Percentiles rank a stretch among this genome's conserved stretches.
Conservation (phyloP, 2,797 vertebrate species). For the Atherinosoma microstoma region DNA sequence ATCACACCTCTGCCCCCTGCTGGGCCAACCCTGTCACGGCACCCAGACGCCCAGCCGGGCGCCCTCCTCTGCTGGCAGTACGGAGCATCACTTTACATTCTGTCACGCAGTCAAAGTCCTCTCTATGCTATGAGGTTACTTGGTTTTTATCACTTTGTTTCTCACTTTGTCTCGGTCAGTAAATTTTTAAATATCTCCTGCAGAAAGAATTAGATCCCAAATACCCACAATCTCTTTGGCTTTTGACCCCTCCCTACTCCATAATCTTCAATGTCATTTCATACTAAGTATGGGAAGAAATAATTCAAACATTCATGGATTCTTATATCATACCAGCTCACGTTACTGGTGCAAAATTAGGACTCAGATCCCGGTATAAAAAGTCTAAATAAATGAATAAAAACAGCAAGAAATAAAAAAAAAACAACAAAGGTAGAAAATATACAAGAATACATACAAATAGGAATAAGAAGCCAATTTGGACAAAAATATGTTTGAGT, state of each 20-base stretch:
- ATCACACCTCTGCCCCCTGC: conserved; percentile 82
- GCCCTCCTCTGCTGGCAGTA: conserved; percentile 38
- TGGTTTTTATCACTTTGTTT: background rate
- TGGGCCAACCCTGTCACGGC: conserved; percentile 70
- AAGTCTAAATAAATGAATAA: no score
- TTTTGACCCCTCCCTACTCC: background rate
- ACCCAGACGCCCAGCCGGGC: conserved; percentile 59
- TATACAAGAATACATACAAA: no score
- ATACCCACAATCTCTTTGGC: background rate
- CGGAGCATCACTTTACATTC: conserved; percentile 32
- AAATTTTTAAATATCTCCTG: background rate
- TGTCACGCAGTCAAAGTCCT: conserved; percentile 31
- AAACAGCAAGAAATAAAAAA: no score
- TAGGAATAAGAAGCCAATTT: background rate
- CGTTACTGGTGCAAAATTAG: no score
- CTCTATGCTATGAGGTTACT: background rate
- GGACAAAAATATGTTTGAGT: background rate
- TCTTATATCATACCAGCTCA: no score
- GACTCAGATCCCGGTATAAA: no score
- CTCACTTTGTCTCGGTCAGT: background rate
- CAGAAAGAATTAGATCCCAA: background rate
- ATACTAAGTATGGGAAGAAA: background rate
- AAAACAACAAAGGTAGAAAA: no score
- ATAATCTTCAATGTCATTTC: background rate
- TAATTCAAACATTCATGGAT: no score